phyloP scores from a whole-genome alignment of 1,140 invertebrate genomes.

The Coenobita brevimanus region DNA sequence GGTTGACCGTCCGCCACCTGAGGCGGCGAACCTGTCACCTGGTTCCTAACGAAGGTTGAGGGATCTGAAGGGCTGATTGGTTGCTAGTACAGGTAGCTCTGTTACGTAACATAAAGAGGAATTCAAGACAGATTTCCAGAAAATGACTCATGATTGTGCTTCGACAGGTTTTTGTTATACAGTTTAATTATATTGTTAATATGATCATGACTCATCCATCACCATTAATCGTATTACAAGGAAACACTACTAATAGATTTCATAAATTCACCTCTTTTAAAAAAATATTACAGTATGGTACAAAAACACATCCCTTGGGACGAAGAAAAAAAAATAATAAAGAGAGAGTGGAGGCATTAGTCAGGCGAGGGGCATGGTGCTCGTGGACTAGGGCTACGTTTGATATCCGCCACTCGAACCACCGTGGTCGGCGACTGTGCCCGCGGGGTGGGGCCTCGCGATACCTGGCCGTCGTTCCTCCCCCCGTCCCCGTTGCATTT shows the following conservation, averaged over 20 bases:
- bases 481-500: conserved; percentile 54
- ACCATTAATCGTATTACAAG: conserved; percentile 60
- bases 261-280: conserved; percentile 62
- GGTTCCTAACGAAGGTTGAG: background rate
- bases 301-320: conserved; percentile 38
- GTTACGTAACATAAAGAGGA: background rate
- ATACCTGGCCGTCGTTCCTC: conserved; percentile 2
- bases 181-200: conserved; percentile 46
- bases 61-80: conserved; percentile 4
- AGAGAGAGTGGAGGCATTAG: conserved; percentile 18
- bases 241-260: conserved; percentile 60
- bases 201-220: conserved; percentile 61
- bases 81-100: background rate
- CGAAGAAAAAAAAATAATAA: background rate
- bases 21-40: conserved; percentile 9
- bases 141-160: conserved; percentile 26
- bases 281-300: conserved; percentile 66
- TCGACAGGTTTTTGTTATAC: conserved; percentile 22
- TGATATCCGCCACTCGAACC: conserved; percentile 52
- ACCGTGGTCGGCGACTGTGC: conserved; percentile 41
- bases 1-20: conserved; percentile 11
- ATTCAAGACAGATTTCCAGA: conserved; percentile 11
- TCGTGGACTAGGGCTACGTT: conserved; percentile 55
- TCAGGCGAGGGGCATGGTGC: conserved; percentile 50
- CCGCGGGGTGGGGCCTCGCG: conserved; percentile 20